Percentiles rank a stretch among this genome's conserved stretches.
These are phyloP conservation scores for Grapholita molesta DNA, from an alignment of 1,140 invertebrate genomes.

Conservation along the genomic window DNA sequence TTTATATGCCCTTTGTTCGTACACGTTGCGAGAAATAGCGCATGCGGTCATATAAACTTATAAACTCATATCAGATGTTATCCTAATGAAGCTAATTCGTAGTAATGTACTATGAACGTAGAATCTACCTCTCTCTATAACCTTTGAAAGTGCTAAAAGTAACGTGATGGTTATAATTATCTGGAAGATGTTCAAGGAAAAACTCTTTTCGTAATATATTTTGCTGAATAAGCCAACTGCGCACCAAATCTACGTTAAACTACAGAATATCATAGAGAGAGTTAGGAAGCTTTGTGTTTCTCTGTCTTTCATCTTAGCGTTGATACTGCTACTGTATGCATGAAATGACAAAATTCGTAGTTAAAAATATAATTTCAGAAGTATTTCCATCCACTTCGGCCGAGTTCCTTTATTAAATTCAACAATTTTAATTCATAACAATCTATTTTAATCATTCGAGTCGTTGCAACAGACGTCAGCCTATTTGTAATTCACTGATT, in stretches of 20 bases:
- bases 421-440: background rate
- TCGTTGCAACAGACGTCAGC: conserved; percentile 25
- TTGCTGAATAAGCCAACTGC: background rate
- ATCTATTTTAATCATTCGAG: background rate
- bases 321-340: background rate
- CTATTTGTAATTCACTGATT: conserved; percentile 38
- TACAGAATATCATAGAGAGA: background rate
- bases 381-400: background rate
- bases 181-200: background rate
- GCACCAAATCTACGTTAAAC: background rate
- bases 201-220: background rate
- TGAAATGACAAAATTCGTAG: too few species aligned
- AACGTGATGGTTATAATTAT: background rate
- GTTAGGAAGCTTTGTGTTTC: background rate
- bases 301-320: background rate
- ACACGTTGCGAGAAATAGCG: background rate
- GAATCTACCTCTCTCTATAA: too few species aligned
- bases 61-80: background rate
- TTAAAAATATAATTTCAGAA: background rate
- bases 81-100: background rate
- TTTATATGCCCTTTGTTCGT: background rate
- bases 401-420: background rate
- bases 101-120: background rate
- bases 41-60: too few species aligned
- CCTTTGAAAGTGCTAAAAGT: background rate